Percentiles rank a stretch among this genome's conserved stretches.
Evolutionary conservation across 2,113 vertebrate species (phyloP).

Genomic region (Globicephala melas): DNA sequence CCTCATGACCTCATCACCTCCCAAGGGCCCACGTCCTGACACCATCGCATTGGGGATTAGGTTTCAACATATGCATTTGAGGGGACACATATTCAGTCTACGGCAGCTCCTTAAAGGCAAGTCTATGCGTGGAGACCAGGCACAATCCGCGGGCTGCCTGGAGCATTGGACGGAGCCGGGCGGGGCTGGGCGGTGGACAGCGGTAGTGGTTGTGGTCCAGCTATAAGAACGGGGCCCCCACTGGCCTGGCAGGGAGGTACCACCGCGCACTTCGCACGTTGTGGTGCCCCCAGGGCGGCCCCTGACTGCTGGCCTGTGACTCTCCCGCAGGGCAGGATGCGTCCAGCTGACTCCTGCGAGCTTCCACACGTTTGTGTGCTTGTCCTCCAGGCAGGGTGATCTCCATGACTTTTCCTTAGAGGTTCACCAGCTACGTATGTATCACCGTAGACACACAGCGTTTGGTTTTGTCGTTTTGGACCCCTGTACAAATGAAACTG

Average conservation of each 20-base stretch:
- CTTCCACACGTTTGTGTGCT: neutral
- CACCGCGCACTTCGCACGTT: neutral
- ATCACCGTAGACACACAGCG: neutral
- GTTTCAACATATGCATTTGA: too few relatives aligned
- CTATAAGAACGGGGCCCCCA: neutral
- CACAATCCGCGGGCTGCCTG: neutral
- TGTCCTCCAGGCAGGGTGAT: neutral
- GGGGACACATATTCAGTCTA: too few relatives aligned
- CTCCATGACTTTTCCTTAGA: too few relatives aligned
- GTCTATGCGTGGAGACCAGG: fast-evolving
- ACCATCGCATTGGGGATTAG: too few relatives aligned
- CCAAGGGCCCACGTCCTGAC: too few relatives aligned
- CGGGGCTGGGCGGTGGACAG: too few relatives aligned
- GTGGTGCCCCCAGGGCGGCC: neutral
- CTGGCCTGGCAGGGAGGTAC: neutral
- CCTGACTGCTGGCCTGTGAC: neutral
- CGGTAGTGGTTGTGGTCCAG: neutral
- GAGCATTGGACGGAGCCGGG: neutral
- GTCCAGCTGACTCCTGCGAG: neutral
- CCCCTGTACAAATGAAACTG: neutral
- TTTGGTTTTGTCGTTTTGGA: neutral
- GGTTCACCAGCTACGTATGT: neutral
- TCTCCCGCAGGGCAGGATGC: neutral
- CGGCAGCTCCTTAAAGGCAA: neutral
- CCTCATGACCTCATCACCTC: too few relatives aligned